These are phyloP conservation scores for Stenoptilia bipunctidactyla DNA, from an alignment of 2,888 invertebrate genomes.

Conservation along the genomic window DNA sequence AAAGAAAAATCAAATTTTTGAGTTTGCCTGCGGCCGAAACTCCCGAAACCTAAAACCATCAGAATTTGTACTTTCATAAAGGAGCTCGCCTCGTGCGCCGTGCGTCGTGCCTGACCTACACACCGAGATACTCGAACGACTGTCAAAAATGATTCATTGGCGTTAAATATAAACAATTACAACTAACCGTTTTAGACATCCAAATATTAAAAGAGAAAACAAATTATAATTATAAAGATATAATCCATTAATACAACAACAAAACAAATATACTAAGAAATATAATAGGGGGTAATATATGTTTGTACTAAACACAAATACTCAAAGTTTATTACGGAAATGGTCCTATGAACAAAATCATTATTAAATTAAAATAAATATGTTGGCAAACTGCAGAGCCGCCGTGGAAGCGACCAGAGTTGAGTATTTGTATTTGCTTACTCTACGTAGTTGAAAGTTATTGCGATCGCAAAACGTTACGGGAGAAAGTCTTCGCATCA, in stretches of 20 bases:
- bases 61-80: slow-evolving; percentile 61
- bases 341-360: too few species aligned
- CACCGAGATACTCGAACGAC: slow-evolving; percentile 9
- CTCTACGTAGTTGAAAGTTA: too few species aligned
- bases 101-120: too few species aligned
- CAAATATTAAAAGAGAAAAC: slow-evolving; percentile 42
- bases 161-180: slow-evolving; percentile 17
- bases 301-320: slow-evolving; percentile 51
- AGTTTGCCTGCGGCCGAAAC: too few species aligned
- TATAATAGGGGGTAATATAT: slow-evolving; percentile 23
- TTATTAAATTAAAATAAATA: slow-evolving; percentile 14
- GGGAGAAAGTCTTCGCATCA: too few species aligned
- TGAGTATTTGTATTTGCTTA: slow-evolving; percentile 62
- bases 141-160: slow-evolving; percentile 14
- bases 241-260: slow-evolving; percentile 68
- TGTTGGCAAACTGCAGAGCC: slow-evolving; percentile 15
- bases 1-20: too few species aligned
- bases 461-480: too few species aligned
- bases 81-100: slow-evolving; percentile 16
- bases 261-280: slow-evolving; percentile 55
- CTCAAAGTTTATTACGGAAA: slow-evolving; percentile 32
- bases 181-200: slow-evolving; percentile 34
- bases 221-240: slow-evolving; percentile 52
- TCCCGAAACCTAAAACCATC: too few species aligned
- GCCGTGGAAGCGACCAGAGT: slow-evolving; percentile 17